Conservation (phyloP, 2,113 vertebrate genomes). For the Lagopus leucura region DNA sequence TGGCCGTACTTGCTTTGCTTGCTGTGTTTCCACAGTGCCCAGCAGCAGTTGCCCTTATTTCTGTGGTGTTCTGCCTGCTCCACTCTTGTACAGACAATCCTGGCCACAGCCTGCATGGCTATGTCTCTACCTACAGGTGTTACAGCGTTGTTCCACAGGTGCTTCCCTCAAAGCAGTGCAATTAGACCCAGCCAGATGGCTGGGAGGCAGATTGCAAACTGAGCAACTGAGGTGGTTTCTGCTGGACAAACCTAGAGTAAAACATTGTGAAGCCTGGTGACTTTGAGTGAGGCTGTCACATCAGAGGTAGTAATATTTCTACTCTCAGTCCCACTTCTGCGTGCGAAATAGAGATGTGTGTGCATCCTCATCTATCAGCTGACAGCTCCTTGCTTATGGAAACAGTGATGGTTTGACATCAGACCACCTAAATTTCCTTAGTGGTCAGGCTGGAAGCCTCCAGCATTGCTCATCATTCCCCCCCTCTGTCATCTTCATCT, state of each 20-base stretch:
- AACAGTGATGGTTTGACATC: slow-evolving; percentile 20
- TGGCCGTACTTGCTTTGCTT: accelerated
- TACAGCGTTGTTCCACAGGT: background rate
- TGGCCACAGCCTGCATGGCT: background rate
- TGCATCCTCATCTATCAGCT: slow-evolving; percentile 10
- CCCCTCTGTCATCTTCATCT: background rate
- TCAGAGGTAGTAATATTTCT: background rate
- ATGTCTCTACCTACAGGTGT: background rate
- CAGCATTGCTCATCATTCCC: background rate
- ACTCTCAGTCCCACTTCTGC: background rate
- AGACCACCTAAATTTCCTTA: background rate
- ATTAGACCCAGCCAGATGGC: slow-evolving; percentile 13
- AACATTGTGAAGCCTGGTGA: background rate
- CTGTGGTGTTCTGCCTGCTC: background rate
- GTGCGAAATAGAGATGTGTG: background rate
- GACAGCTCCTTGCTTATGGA: slow-evolving; percentile 13
- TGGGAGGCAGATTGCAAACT: background rate
- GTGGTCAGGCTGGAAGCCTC: slow-evolving; percentile 1
- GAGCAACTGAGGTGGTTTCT: background rate
- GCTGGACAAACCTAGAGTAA: background rate
- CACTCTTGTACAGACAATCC: too few species aligned
- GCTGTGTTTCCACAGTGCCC: background rate
- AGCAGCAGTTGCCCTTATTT: background rate
- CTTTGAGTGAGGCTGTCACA: slow-evolving; percentile 21
- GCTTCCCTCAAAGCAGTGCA: background rate